Base-by-base conservation (phyloP, 2,113 vertebrate genomes). In the Odontophorus gujanensis region DNA sequence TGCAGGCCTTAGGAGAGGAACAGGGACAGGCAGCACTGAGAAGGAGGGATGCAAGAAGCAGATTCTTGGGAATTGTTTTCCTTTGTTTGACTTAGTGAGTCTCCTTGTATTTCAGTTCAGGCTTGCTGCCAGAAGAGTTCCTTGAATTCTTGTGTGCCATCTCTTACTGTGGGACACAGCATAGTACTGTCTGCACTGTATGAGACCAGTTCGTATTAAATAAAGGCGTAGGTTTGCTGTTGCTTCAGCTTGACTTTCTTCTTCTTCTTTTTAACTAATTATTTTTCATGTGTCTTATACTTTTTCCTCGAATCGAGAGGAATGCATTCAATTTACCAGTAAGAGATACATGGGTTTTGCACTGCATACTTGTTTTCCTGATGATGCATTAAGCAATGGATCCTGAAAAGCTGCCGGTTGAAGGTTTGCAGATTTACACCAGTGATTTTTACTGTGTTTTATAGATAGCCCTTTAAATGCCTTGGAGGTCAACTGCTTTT, bases 401-500 rank as follows among this genome's bases (percentile, higher is more conserved):
- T 89, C 53, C 87, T 0, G 16, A 78, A 85, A 81, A 69, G 90
- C 34, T 76, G 42, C 78, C 72, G 75, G 34, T 80, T 11, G 4
- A 67, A 72, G 57, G 72, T 55, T 61, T 85, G 5, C 47, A 59
- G 65, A 85, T 97, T 92, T 61, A 91, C 59, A 71, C 85, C 57
- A 34, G 75, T 91, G 87, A 74, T 68, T 97, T 95, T 45, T 77
- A 26, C 74, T 53, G 3, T 59, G 45, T 58, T 36, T 73, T 63
- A 43, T 28, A 82, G 82, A 81, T 87, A 78, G 92, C 76, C 79
- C 18, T 2, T 2, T 9, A 92, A 93, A 93, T 81, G 67, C 85
- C 86, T 81, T 69, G 81, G 84, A 96, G 93, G 86, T 94, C 78
- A 95, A 14, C 72, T 90, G 28, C 19, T 96, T 92, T 62, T 94